Evolutionary conservation across 2,113 vertebrate genomes (phyloP).

Genomic region (Callospermophilus lateralis): DNA sequence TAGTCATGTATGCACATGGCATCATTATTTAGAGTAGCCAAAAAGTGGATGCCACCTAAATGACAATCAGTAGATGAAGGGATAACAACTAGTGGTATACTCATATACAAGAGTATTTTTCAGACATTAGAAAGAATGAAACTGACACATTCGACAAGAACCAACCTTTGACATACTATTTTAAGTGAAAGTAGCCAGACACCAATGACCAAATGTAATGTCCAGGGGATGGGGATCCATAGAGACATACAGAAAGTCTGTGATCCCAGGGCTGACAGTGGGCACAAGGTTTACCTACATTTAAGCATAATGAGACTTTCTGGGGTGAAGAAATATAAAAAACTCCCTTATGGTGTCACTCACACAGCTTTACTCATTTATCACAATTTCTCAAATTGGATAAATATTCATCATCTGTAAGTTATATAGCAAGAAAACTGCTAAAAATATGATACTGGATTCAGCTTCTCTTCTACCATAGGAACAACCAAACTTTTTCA

Average conservation of each 20-base stretch:
- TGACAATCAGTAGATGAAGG: neutral
- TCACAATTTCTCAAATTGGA: neutral
- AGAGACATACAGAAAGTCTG: neutral
- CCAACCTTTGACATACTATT: neutral
- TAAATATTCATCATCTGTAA: neutral
- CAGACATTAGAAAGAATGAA: neutral
- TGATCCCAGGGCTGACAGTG: neutral
- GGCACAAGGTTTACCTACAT: neutral
- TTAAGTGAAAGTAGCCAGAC: neutral
- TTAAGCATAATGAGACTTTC: neutral
- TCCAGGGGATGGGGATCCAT: neutral
- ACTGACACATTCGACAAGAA: neutral
- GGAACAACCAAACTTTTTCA: neutral
- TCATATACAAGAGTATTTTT: neutral
- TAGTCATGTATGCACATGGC: neutral
- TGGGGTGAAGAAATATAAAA: neutral
- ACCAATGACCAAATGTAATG: neutral
- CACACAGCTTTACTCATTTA: neutral
- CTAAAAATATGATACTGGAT: neutral
- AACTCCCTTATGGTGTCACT: neutral
- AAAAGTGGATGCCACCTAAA: neutral
- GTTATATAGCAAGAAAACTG: neutral
- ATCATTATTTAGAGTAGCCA: neutral
- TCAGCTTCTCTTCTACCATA: neutral
- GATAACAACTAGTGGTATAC: neutral